Percentiles rank a stretch among this genome's conserved stretches.
These are phyloP conservation scores for Drosophila bipectinata DNA, from an alignment of 1,140 invertebrate genomes.

Conservation along the genomic window DNA sequence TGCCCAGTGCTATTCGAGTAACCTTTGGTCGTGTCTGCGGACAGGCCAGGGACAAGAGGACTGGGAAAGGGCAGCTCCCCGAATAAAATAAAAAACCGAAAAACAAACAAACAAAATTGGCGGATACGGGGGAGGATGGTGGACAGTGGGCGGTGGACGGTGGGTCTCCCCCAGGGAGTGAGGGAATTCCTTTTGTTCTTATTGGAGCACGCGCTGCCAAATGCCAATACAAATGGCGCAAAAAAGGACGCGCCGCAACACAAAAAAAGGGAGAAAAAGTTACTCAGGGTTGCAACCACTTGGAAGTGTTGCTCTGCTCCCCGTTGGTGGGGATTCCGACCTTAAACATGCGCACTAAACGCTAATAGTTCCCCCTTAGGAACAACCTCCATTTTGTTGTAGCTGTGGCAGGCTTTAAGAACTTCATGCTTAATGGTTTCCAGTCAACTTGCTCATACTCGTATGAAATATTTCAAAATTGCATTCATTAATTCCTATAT, in stretches of 20 bases:
- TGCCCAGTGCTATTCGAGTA: slow-evolving; percentile 8
- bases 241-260: slow-evolving; percentile 58
- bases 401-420: slow-evolving; percentile 21
- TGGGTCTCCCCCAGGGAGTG: slow-evolving; percentile 5
- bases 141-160: slow-evolving; percentile 5
- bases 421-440: slow-evolving; percentile 19
- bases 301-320: slow-evolving; percentile 71
- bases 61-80: slow-evolving; percentile 10
- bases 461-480: slow-evolving; percentile 61
- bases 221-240: slow-evolving; percentile 80
- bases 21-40: slow-evolving; percentile 22
- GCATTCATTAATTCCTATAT: slow-evolving; percentile 48
- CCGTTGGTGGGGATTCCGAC: slow-evolving; percentile 56
- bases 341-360: slow-evolving; percentile 80
- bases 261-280: slow-evolving; percentile 41
- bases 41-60: not conserved
- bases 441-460: slow-evolving; percentile 11
- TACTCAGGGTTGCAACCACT: slow-evolving; percentile 76
- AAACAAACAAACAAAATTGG: slow-evolving; percentile 42
- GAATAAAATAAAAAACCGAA: slow-evolving; percentile 13
- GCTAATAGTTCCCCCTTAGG: slow-evolving; percentile 65
- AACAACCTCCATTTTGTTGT: slow-evolving; percentile 70
- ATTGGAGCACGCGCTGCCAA: slow-evolving; percentile 76
- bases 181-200: slow-evolving; percentile 75
- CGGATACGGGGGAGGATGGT: slow-evolving; percentile 6